Percentiles rank a stretch among this genome's conserved stretches.
phyloP scores from a whole-genome alignment of 1,140 invertebrate genomes.

The Calephelis nemesis region DNA sequence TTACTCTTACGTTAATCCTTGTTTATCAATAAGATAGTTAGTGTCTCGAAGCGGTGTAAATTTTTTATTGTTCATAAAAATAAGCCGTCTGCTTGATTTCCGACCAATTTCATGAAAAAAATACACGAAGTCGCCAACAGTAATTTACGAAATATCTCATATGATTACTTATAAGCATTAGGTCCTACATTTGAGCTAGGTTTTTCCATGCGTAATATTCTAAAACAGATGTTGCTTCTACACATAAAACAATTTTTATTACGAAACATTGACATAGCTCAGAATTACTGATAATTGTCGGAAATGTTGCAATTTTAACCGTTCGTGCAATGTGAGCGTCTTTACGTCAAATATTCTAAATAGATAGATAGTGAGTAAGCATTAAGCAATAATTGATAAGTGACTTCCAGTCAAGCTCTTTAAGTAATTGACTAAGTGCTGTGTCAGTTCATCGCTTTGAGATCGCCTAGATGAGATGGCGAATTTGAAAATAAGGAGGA shows the following conservation, averaged over 20 bases:
- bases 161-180: not conserved
- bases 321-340: conserved; percentile 18
- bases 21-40: no score
- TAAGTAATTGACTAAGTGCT: no score
- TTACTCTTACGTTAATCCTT: no score
- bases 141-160: not conserved
- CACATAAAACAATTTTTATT: conserved; percentile 17
- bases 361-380: conserved; percentile 1
- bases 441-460: no score
- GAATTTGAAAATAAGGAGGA: no score
- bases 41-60: no score
- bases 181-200: not conserved
- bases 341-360: conserved; percentile 20
- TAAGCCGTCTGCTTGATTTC: no score
- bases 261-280: conserved; percentile 19
- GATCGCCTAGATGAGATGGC: no score
- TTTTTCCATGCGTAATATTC: not conserved
- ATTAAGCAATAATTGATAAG: not conserved
- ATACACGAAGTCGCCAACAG: no score
- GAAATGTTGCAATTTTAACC: conserved; percentile 21
- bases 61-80: no score
- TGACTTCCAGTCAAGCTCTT: not conserved
- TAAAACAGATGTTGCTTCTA: not conserved
- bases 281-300: conserved; percentile 22
- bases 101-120: no score